Conservation (phyloP, 2,113 vertebrate species). For the Nettapus auritus region DNA sequence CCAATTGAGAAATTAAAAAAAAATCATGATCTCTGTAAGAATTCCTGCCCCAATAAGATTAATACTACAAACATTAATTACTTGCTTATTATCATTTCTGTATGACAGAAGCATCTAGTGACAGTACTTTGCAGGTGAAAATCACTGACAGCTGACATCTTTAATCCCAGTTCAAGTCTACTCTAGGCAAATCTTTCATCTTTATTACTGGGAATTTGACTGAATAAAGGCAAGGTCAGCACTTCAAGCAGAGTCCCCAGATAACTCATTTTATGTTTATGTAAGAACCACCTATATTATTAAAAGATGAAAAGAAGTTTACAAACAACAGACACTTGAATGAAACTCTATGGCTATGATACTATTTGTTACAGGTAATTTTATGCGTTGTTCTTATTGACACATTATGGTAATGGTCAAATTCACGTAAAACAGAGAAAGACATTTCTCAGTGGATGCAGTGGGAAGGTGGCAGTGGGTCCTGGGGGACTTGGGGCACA, state of each 20-base stretch:
- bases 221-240: constrained; percentile 9
- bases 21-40: constrained; percentile 38
- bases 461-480: too few relatives aligned
- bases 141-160: constrained; percentile 15
- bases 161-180: not conserved
- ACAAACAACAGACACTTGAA: not conserved
- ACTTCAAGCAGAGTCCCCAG: not conserved
- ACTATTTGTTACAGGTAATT: not conserved
- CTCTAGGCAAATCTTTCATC: constrained; percentile 7
- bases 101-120: constrained; percentile 23
- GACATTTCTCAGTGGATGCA: too few relatives aligned
- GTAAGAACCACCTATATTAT: not conserved
- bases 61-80: constrained; percentile 32
- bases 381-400: not conserved
- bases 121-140: constrained; percentile 15
- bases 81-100: constrained; percentile 22
- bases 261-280: not conserved
- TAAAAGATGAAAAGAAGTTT: not conserved
- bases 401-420: not conserved
- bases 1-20: constrained; percentile 46
- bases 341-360: rapidly evolving
- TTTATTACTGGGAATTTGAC: not conserved
- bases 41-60: constrained; percentile 30
- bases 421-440: not conserved
- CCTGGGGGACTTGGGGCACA: too few relatives aligned